Evolutionary conservation across 2,113 vertebrate species (phyloP), one percentile per base, ranked within the genome.

Genomic region (Tupaia tana): DNA sequence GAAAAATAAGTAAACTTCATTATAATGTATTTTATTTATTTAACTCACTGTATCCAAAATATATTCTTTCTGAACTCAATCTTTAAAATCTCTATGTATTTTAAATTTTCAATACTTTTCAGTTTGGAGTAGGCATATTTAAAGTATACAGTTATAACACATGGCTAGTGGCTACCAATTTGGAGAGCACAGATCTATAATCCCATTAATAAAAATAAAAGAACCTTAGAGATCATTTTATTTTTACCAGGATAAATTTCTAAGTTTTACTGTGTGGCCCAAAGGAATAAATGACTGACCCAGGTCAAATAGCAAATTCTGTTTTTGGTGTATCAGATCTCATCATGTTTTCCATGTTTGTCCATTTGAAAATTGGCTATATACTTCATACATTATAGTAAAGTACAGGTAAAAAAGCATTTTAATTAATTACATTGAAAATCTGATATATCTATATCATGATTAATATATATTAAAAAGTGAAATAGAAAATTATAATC

Each of bases 391-490:
- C 3, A 69, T 67, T 43, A 79, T 67, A 43, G 12, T 12, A 75
- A 93, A 86, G 19, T 64, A 27, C 79, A 74, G 70, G 29, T 52
- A 54, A 74, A 75, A 91, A 93, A 67, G 52, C 14, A 9, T 24
- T 84, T 78, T 73, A 25, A 71, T 66, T 82, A 92, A 84, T 87
- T 22, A 27, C 19, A 74, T 84, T 56, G 29, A 78, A 95, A 87
- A 78, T 78, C 22, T 14, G 24, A 77, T 73, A 6, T 63, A 70
- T 70, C 52, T 59, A 59, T 10, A n/a, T n/a, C 24, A 10, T 91
- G 31, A 18, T 69, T 86, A 71, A 95, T 93, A 90, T 24, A 64
- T 29, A 71, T 83, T 58, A 29, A 63, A 52, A 88, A 94, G 59
- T 86, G 43, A 93, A 89, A 84, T 8, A 63, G 71, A 82, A 80